Evolutionary conservation across 1,140 invertebrate genomes (phyloP), one percentile per base, ranked within the genome.

Genomic region (Wasmannia auropunctata): DNA sequence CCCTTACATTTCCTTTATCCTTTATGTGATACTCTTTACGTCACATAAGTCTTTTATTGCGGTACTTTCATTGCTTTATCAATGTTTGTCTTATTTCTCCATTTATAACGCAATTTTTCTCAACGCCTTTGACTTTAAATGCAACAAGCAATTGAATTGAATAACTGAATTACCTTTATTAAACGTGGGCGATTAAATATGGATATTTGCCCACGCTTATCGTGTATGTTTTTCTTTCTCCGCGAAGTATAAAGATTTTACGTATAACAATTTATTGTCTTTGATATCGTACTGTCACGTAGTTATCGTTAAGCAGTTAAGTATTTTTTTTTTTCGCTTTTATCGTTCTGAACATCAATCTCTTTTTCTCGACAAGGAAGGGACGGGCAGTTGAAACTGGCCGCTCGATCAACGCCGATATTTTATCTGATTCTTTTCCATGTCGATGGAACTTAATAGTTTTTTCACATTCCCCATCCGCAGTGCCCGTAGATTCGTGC

Each of bases 341-440:
- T 46, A 46, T 83, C 40, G 10, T 56, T 72, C 2, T 19, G 10
- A 56, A 56, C 34, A 54, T 69, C 60, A 80, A 80, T 80, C 49
- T 70, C 11, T 74, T 69, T 46, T 60, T n/a, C 34, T 19, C 22
- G 31, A 37, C n/a, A n/a, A 28, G 16, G 22, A 56, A 40, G 19
- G n/a, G 37, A 72, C 0, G 14, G 25, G 14, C 67, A 43, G 49
- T 70, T 72, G 22, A 46, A 56, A 81, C 16, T 70, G 77, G 7
- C n/a, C 28, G 28, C 16, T 60, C 25, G 22, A 10, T 6, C 69
- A 37, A 5, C 25, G 19, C 14, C 6, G 19, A 2, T 14, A 22
- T 81, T n/a, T 81, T 72, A 81, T 83, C 67, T 86, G 63, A 62
- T 86, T 37, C 49, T 72, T 72, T 80, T 87, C 60, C 43, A 67